phyloP scores from a whole-genome alignment of 2,888 invertebrate genomes.

The Lepidocyrtoides sp. region DNA sequence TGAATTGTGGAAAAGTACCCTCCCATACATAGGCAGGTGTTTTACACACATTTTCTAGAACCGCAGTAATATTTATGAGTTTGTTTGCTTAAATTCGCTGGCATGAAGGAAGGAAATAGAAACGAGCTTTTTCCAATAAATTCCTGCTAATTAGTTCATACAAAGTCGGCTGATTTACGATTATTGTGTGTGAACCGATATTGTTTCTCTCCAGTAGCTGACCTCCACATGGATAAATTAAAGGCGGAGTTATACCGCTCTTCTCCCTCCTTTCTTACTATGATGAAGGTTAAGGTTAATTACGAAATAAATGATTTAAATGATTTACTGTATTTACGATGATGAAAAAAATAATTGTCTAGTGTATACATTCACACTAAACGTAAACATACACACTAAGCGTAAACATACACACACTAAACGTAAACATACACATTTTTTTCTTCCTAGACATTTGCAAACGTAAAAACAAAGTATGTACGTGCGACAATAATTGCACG shows the following conservation, averaged over 20 bases:
- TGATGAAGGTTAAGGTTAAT: constrained; percentile 51
- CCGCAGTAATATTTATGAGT: too few species aligned
- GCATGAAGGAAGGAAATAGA: too few species aligned
- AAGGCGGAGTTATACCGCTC: neutral
- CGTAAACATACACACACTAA: neutral
- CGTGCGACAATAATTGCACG: constrained; percentile 40
- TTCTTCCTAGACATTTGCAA: neutral
- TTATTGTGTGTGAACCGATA: neutral
- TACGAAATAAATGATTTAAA: neutral
- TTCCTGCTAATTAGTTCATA: neutral
- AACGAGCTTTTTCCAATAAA: neutral
- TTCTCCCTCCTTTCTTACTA: neutral
- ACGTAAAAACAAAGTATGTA: neutral
- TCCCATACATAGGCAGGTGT: too few species aligned
- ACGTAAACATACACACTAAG: neutral
- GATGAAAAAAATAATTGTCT: neutral
- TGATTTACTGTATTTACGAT: neutral
- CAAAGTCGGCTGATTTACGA: neutral
- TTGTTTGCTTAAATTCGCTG: too few species aligned
- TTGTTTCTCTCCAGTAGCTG: constrained; percentile 30
- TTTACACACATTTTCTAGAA: too few species aligned
- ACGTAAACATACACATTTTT: neutral
- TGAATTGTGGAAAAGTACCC: neutral
- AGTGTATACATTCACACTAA: neutral
- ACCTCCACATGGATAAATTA: constrained; percentile 9